Percentiles rank a stretch among this genome's conserved stretches.
Conservation (phyloP, 2,113 vertebrate species). For the Fulica atra region DNA sequence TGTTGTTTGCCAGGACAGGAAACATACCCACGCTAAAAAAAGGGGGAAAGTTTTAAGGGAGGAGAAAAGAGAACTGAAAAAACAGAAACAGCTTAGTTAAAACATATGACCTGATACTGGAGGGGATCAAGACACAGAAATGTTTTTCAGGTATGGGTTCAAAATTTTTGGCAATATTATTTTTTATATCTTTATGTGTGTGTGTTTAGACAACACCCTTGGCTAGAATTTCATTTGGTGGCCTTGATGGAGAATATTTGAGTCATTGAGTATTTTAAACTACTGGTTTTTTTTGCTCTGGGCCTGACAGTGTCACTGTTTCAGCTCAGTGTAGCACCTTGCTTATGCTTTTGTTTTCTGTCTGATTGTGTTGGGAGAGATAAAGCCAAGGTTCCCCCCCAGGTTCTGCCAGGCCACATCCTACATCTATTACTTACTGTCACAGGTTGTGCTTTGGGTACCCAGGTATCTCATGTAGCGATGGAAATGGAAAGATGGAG, state of each 20-base stretch:
- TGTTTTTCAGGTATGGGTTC: neutral
- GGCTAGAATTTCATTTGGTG: neutral
- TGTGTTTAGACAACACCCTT: neutral
- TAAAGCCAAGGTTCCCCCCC: neutral
- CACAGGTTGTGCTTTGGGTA: neutral
- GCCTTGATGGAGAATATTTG: neutral
- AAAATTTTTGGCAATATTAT: neutral
- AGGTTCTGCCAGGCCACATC: neutral
- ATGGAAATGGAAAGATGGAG: neutral
- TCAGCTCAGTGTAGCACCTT: neutral
- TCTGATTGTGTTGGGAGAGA: neutral
- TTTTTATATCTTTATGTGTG: neutral
- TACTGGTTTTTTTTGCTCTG: neutral
- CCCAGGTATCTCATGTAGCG: neutral
- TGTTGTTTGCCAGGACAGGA: neutral
- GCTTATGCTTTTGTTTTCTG: fast-evolving
- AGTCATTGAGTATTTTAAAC: neutral
- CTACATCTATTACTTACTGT: neutral
- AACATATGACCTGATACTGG: neutral
- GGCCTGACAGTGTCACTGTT: neutral
- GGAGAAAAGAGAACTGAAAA: neutral
- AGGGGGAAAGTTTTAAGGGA: neutral
- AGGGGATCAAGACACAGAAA: neutral
- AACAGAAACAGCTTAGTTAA: neutral
- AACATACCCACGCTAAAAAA: neutral